Percentiles rank a stretch among this genome's conserved stretches.
These are phyloP conservation scores for Ecliptopera silaceata DNA, from an alignment of 2,888 invertebrate species.

Conservation along the genomic window DNA sequence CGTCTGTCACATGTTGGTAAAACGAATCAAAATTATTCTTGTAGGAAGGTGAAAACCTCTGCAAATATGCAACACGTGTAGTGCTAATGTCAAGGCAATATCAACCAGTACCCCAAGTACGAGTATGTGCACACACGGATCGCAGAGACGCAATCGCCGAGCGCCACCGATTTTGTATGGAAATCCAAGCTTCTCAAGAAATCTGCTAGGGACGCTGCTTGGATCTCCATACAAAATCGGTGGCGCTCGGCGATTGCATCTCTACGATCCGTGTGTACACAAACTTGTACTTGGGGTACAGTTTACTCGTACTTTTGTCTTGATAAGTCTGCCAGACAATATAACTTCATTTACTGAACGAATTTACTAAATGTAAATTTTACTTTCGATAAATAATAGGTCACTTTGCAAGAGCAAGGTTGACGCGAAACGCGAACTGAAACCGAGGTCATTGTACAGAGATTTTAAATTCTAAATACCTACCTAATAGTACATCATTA, in stretches of 20 bases:
- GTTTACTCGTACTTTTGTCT: neutral
- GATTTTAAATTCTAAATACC: conserved; percentile 74
- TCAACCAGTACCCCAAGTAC: conserved; percentile 1
- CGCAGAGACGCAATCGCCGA: too few relatives aligned
- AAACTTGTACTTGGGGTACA: too few relatives aligned
- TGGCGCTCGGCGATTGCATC: too few relatives aligned
- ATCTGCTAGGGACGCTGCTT: too few relatives aligned
- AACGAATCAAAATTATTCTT: conserved; percentile 4
- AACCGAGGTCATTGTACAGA: conserved; percentile 72
- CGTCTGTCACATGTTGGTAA: too few relatives aligned
- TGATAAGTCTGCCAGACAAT: neutral
- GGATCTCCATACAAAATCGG: too few relatives aligned
- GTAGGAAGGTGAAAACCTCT: neutral
- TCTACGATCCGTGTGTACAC: too few relatives aligned
- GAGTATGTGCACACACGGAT: too few relatives aligned
- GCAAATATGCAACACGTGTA: neutral
- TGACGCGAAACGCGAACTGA: conserved; percentile 27
- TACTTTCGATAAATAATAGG: conserved; percentile 14
- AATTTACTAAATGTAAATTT: conserved; percentile 4
- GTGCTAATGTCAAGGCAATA: neutral
- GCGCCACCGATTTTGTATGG: too few relatives aligned
- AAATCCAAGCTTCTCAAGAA: too few relatives aligned
- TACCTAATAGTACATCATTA: conserved; percentile 18
- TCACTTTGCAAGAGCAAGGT: conserved; percentile 33
- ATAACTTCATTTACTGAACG: neutral